Percentiles rank a stretch among this genome's conserved stretches.
Conservation (phyloP, 2,797 vertebrate genomes). For the Tinamus major region DNA sequence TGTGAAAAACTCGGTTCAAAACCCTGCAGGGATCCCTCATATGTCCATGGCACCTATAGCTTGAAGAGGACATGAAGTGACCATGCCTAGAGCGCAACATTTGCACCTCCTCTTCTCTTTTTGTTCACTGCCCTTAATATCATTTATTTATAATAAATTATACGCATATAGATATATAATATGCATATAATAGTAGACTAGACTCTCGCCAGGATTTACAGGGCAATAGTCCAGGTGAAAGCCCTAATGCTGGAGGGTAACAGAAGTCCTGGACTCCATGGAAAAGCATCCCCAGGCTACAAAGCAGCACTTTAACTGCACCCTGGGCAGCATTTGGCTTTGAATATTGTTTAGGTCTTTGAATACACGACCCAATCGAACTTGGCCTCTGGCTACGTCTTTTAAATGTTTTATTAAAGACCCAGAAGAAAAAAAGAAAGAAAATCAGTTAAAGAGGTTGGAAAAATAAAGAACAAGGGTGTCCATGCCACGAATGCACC, state of each 20-base stretch:
- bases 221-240: too few relatives aligned
- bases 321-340: rapidly evolving
- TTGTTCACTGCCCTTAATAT: too few relatives aligned
- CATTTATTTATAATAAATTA: too few relatives aligned
- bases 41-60: too few relatives aligned
- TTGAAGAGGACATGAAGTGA: too few relatives aligned
- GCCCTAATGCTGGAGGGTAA: too few relatives aligned
- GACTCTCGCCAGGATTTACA: background rate
- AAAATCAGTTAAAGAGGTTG: background rate
- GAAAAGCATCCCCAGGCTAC: background rate
- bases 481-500: background rate
- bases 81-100: too few relatives aligned
- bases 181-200: too few relatives aligned
- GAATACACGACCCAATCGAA: background rate
- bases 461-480: background rate
- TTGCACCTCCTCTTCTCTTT: too few relatives aligned
- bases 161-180: too few relatives aligned
- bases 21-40: too few relatives aligned
- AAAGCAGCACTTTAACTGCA: background rate
- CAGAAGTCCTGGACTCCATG: background rate
- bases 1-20: rapidly evolving
- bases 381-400: background rate
- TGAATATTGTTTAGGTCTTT: background rate
- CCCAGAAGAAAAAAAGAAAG: background rate
- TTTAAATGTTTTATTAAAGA: background rate